A percentile compares a stretch with the other conserved stretches of the same genome.
These are phyloP conservation scores for Mesoligia furuncula DNA, from an alignment of 2,888 invertebrate species.

Conservation along the genomic window DNA sequence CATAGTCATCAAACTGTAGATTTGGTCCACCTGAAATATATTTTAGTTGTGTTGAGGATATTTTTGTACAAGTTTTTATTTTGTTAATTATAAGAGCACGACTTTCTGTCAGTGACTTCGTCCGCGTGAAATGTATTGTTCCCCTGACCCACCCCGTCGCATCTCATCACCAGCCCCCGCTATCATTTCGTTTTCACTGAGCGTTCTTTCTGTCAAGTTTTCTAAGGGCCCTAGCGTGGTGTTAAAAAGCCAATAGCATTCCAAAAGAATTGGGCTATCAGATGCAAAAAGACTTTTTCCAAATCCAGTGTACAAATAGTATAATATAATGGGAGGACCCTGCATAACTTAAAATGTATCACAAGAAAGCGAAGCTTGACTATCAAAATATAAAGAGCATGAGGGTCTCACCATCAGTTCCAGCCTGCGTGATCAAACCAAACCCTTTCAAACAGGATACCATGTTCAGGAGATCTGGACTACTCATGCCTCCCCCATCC, in stretches of 20 bases:
- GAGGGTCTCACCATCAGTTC: slow-evolving; percentile 58
- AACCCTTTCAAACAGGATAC: slow-evolving; percentile 72
- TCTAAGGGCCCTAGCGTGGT: background rate
- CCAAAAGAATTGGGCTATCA: background rate
- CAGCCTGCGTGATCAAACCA: slow-evolving; percentile 69
- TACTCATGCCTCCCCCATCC: slow-evolving; percentile 25
- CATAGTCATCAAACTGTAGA: slow-evolving; percentile 73
- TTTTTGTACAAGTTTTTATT: background rate
- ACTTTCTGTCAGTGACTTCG: background rate
- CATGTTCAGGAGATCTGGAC: slow-evolving; percentile 64
- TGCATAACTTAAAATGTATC: background rate
- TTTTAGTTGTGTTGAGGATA: background rate
- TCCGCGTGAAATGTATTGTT: too few relatives aligned
- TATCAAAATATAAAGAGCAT: background rate
- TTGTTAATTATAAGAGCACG: background rate
- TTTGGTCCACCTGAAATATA: slow-evolving; percentile 59
- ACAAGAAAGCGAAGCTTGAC: background rate
- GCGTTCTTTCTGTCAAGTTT: background rate
- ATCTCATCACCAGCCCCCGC: background rate
- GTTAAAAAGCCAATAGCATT: background rate
- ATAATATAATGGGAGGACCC: too few relatives aligned
- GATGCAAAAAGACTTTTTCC: background rate
- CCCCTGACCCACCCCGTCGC: too few relatives aligned
- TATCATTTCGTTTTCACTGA: background rate
- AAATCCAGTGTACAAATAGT: background rate